Base-by-base conservation (phyloP, 2,888 invertebrate genomes). In the Julus scandinavius region DNA sequence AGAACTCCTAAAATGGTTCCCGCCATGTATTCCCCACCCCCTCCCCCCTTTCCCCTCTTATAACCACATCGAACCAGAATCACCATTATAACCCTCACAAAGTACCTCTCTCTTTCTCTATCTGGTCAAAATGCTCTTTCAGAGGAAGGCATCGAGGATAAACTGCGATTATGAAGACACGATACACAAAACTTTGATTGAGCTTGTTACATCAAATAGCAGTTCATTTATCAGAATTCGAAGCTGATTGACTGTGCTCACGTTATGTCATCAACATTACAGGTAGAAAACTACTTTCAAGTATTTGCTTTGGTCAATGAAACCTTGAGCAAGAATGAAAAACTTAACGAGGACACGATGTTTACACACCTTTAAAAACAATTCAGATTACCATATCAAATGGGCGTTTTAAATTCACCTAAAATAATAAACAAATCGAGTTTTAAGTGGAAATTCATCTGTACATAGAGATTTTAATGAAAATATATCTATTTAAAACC, bases 1-100 rank as follows among this genome's bases (percentile, higher is more conserved):
- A 87, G 41, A 80, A 63, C 80, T 87, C 87, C 40, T 87, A 87
- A 87, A 40, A 41, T 72, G 72, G 41, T 87, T 58, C 29, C 20
- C 49, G 7, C 54, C 87, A 11, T 87, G 54, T 54, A 45, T 40
- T 84, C 29, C 13, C 54, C 87, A 20, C 29, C 13, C 54, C 87
- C 50, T 1, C 29, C 54, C 87, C 50, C 87, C 20, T 29, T 54
- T 54, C 17, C 87, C 58, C 87, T 17, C 54, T 87, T 54, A 58
- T 54, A 40, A 54, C 87, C 54, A 49, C 87, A 87, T 54, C 87
- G 40, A 49, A 15, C 40, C 40, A 54, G 58, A 49, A 45, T 87
- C 87, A 87, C 50, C 87, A 87, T 54, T 20, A 54, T 54, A 50
- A 45, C 38, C 54, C 49, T 85, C 85, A 49, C 49, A 17, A 85